Base-by-base conservation (phyloP, 2,797 vertebrate species). In the Vireo griseus region DNA sequence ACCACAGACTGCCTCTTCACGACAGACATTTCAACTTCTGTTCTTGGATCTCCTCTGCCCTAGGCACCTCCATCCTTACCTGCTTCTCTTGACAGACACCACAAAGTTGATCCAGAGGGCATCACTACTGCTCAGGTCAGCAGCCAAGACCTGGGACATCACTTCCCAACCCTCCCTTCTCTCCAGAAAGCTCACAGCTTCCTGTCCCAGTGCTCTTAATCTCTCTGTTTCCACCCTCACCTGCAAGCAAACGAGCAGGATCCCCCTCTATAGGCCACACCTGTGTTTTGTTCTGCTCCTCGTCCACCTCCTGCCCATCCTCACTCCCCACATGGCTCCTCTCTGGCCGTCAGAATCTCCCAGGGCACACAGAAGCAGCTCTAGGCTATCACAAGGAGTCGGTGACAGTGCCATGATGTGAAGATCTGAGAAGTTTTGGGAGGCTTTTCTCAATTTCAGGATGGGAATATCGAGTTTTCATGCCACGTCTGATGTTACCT, bases 151-250 rank as follows among this genome's bases (percentile, higher is more conserved):
- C 3, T 0, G 1, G 1, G 0, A 55, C 25, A 33, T 5, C 3
- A 0, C 13, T 29, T 4, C 11, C 25, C 10, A 63, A 0, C 7
- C 11, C 22, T 25, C 20, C 18, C 3, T 9, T 44, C 40, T 6
- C 52, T 33, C 54, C 19, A 18, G 2, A 4, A 39, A 31, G 31
- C 0, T 4, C 0, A 0, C 2, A 14, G 2, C 0, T 8, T 0
- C 3, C 37, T 18, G 2, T 62, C 31, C 29, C 33, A 35, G 25
- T 26, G 37, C 42, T 80, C 22, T 63, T 58, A 68, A 84, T 8
- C 14, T 31, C 55, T 51, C 5, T 5, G 4, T 44, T 72, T 51
- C 50, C n/a, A 55, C 35, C 9, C 61, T 67, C 31, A 52, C 16
- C n/a, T 66, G 12, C 35, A 39, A 65, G 19, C 20, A 65, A 81